These are phyloP conservation scores for Antheraea mylitta DNA, from an alignment of 1,140 invertebrate genomes.

Conservation along the genomic window DNA sequence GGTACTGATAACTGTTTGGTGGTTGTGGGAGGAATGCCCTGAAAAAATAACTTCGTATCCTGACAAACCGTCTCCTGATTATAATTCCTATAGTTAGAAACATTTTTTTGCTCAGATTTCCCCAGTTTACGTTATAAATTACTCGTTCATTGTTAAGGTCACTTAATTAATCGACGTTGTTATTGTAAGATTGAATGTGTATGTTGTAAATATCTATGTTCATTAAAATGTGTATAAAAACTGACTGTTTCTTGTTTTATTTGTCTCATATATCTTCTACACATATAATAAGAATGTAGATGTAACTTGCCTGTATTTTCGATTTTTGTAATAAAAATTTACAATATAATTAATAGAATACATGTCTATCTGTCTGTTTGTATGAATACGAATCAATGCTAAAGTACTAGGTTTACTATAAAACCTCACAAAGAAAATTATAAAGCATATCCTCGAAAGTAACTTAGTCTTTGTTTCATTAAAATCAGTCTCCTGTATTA, in stretches of 20 bases:
- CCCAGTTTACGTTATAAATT: conserved; percentile 29
- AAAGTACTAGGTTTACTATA: too few species aligned
- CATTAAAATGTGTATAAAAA: not conserved
- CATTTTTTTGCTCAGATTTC: conserved; percentile 7
- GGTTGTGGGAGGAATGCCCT: conserved; percentile 69
- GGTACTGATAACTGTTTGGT: conserved; percentile 63
- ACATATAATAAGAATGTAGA: too few species aligned
- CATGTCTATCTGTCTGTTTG: too few species aligned
- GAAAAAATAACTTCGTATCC: conserved; percentile 17
- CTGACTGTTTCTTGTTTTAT: not conserved
- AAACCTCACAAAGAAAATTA: too few species aligned
- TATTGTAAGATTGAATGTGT: too few species aligned
- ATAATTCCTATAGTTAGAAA: conserved; percentile 31
- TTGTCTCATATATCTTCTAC: not conserved
- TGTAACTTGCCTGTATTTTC: too few species aligned
- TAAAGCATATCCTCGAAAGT: too few species aligned
- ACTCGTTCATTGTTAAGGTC: not conserved
- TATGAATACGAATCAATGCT: too few species aligned
- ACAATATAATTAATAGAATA: too few species aligned
- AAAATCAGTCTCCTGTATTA: too few species aligned
- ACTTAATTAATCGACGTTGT: conserved; percentile 4
- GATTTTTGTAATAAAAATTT: too few species aligned
- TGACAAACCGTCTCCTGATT: conserved; percentile 30
- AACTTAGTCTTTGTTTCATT: too few species aligned
- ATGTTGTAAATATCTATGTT: not conserved